Evolutionary conservation across 2,888 invertebrate species (phyloP).

Genomic region (Digitonthophagus gazella): DNA sequence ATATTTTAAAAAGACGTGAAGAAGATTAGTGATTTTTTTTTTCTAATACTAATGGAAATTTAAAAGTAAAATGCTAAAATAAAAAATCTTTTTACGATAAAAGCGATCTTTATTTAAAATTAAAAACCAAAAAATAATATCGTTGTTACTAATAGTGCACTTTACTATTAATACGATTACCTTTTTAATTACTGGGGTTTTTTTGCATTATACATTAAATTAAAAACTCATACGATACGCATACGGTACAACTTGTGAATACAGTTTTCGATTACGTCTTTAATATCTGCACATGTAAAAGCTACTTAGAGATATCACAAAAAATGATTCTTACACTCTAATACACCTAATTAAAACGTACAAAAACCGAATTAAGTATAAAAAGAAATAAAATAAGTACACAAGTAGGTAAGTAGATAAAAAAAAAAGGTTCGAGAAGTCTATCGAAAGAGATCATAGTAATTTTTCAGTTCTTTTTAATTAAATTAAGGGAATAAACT

Average conservation of each 20-base stretch:
- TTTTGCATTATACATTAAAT: constrained; percentile 10
- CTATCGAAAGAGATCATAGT: background rate
- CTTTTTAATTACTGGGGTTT: constrained; percentile 1
- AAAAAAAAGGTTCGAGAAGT: no score
- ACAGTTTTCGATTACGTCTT: constrained; percentile 6
- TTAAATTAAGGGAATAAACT: background rate
- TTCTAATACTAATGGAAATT: no score
- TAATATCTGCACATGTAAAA: constrained; percentile 8
- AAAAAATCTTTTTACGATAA: no score
- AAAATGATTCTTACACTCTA: constrained; percentile 6
- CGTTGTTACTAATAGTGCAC: background rate
- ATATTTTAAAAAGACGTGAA: no score
- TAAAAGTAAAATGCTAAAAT: no score
- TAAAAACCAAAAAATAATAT: background rate
- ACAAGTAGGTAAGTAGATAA: background rate
- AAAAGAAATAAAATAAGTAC: background rate
- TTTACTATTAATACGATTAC: background rate
- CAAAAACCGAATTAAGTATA: background rate
- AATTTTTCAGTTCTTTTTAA: no score
- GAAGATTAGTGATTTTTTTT: no score
- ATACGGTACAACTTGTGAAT: background rate
- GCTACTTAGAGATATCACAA: constrained; percentile 14
- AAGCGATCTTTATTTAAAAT: constrained; percentile 8
- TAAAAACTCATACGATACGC: background rate
- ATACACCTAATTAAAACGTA: background rate